phyloP scores from a whole-genome alignment of 2,888 invertebrate species.

The Cerceris ruficornis region DNA sequence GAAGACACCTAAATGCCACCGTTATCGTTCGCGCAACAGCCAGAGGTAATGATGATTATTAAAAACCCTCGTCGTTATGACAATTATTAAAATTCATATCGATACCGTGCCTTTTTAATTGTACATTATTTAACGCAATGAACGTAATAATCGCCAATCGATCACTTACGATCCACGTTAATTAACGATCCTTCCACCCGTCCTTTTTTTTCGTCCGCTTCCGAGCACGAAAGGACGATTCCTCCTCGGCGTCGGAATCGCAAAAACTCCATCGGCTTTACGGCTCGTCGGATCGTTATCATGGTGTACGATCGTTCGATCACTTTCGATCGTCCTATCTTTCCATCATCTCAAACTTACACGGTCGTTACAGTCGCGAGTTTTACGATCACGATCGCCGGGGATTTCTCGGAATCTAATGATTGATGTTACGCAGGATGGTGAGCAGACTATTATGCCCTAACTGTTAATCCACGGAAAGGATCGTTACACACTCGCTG shows the following conservation, averaged over 20 bases:
- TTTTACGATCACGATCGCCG: conserved; percentile 2
- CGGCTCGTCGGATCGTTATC: neutral
- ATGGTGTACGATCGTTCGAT: conserved; percentile 12
- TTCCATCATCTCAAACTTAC: neutral
- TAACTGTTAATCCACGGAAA: conserved; percentile 41
- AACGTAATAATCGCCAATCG: too few species aligned
- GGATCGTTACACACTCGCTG: conserved; percentile 30
- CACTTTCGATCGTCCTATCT: conserved; percentile 7
- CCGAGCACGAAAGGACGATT: too few species aligned
- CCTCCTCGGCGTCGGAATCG: neutral
- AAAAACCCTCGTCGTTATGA: too few species aligned
- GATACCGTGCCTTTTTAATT: too few species aligned
- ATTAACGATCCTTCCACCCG: too few species aligned
- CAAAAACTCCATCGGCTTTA: neutral
- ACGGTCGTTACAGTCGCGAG: neutral
- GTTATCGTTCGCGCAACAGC: too few species aligned
- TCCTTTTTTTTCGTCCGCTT: too few species aligned
- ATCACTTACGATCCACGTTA: too few species aligned
- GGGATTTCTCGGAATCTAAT: neutral
- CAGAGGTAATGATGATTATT: too few species aligned
- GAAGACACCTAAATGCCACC: too few species aligned
- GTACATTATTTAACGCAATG: too few species aligned
- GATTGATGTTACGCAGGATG: neutral
- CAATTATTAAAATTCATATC: too few species aligned
- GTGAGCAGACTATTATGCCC: neutral